Evolutionary conservation across 1,140 invertebrate species (phyloP).

Genomic region (Temnothorax longispinosus): DNA sequence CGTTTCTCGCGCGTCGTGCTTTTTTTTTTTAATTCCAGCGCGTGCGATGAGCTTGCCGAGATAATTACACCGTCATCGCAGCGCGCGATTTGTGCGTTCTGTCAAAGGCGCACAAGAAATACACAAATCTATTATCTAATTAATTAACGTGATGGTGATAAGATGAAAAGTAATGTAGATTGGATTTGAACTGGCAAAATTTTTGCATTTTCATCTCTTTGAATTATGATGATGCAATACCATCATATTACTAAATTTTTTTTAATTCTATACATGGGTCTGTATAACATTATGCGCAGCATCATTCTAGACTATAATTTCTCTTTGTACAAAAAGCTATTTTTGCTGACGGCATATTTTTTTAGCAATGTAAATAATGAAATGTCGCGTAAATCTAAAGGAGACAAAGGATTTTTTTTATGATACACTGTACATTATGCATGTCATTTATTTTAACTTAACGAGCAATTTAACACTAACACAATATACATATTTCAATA

Average conservation of each 20-base stretch:
- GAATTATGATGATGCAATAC: too few species aligned
- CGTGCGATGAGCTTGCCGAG: conserved; percentile 8
- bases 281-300: not conserved
- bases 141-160: conserved; percentile 21
- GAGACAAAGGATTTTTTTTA: not conserved
- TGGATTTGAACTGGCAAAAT: not conserved
- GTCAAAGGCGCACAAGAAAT: conserved; percentile 15
- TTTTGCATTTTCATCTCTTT: not conserved
- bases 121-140: not conserved
- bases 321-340: not conserved
- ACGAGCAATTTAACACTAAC: not conserved
- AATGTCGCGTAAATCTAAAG: not conserved
- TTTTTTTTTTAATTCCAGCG: not conserved
- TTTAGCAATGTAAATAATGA: conserved; percentile 6
- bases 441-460: not conserved
- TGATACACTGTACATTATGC: not conserved
- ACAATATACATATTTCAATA: not conserved
- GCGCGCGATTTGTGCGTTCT: conserved; percentile 4
- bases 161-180: not conserved
- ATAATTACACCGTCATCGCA: conserved; percentile 48
- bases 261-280: not conserved
- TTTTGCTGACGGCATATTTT: not conserved
- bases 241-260: not conserved
- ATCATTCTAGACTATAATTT: not conserved
- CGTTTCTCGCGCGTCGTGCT: not conserved